Evolutionary conservation across 2,888 invertebrate genomes (phyloP).

Genomic region (Plagiodera versicolora): DNA sequence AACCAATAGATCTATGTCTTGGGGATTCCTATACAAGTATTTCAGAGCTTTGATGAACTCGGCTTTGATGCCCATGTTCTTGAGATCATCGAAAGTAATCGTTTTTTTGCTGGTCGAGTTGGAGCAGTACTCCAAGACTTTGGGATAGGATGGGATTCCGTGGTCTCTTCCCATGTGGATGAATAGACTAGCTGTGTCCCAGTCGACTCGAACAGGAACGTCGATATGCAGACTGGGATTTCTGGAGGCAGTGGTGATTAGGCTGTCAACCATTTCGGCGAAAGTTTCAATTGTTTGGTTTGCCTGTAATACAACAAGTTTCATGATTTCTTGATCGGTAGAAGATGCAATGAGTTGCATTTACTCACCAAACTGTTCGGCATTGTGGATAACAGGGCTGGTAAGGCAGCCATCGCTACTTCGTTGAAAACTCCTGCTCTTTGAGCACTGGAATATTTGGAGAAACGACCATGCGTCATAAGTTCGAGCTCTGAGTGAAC

Average conservation of each 20-base stretch:
- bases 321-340: too few relatives aligned
- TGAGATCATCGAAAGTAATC: constrained; percentile 57
- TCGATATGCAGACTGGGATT: constrained; percentile 61
- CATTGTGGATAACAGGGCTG: constrained; percentile 76
- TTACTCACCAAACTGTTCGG: constrained; percentile 65
- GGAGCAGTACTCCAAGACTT: constrained; percentile 68
- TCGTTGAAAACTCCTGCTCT: constrained; percentile 78
- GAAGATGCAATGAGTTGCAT: neutral
- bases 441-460: constrained; percentile 79
- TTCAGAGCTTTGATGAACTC: constrained; percentile 66
- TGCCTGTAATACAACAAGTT: constrained; percentile 52
- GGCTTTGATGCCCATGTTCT: constrained; percentile 59
- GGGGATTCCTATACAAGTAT: constrained; percentile 68
- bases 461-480: constrained; percentile 71
- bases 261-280: constrained; percentile 60
- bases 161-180: constrained; percentile 76
- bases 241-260: constrained; percentile 67
- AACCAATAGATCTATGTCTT: constrained; percentile 82
- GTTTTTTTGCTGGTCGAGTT: constrained; percentile 46
- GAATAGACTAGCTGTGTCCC: constrained; percentile 58
- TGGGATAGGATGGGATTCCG: constrained; percentile 74
- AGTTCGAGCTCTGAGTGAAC: constrained; percentile 65
- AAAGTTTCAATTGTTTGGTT: constrained; percentile 59
- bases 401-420: constrained; percentile 73
- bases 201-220: constrained; percentile 50